Evolutionary conservation across 2,113 vertebrate genomes (phyloP), one percentile per base, ranked within the genome.

Genomic region (Nycticorax nycticorax): DNA sequence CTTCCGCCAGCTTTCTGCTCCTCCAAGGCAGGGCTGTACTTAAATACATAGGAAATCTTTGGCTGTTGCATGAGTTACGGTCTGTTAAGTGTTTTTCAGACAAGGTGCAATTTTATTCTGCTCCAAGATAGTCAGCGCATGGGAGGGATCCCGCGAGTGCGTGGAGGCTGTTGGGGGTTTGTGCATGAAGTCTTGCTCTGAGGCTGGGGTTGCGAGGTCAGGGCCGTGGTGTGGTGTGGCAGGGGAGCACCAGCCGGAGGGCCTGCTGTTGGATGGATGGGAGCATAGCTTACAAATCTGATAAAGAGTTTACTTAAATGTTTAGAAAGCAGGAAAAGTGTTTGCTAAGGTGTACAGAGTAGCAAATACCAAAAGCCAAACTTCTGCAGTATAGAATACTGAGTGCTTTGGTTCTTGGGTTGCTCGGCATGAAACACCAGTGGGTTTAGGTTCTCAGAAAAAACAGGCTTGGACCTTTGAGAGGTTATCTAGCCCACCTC

Each of bases 11-110:
- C 39, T 22, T 53, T 57, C 76, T 71, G 72, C 66, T 71, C 68
- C 30, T 4, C 52, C 47, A 3, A 33, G 66, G 11, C 86, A 50
- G 55, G 55, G 81, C 85, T 48, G 30, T 4, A 0, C 21, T n/a
- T 9, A 7, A 11, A 43, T 14, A 0, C 2, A 0, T 1, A 1
- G 2, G 6, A 13, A 19, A 9, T 1, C 24, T 19, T 48, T 21
- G 47, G 26, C 62, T 43, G 7, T 2, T 81, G 53, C 39, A 1
- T 3, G 37, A 63, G 53, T 20, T 52, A 5, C 0, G 2, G n/a
- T 14, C n/a, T 69, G 12, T 2, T 12, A 11, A 11, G 56, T 5
- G 10, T 7, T 76, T 53, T 52, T 12, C 47, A 47, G 55, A 13
- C 9, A 3, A 55, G 69, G 62, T 24, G 59, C 11, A 1, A 6